Conservation (phyloP, 1,140 invertebrate species). For the Arion vulgaris region DNA sequence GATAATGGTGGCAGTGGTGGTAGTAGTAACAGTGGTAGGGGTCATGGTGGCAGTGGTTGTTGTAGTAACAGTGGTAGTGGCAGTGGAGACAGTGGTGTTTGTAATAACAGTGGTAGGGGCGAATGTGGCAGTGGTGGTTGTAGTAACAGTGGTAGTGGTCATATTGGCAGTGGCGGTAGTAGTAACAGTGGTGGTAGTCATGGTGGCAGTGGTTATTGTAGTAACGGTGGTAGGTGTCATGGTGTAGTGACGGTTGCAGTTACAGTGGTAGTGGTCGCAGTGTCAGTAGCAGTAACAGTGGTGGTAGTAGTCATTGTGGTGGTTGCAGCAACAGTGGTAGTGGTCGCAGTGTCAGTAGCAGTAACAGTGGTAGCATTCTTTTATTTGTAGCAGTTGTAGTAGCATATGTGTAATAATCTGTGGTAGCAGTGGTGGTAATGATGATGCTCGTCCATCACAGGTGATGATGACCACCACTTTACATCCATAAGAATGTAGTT, state of each 20-base stretch:
- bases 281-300: conserved; percentile 13
- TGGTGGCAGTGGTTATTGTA: conserved; percentile 16
- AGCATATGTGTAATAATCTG: not conserved
- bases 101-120: conserved; percentile 13
- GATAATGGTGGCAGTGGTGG: too few species aligned
- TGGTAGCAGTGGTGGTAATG: not conserved
- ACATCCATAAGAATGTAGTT: too few species aligned
- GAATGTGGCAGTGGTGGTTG: conserved; percentile 5
- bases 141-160: not conserved
- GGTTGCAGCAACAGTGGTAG: not conserved
- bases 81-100: not conserved
- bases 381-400: conserved; percentile 1
- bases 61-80: not conserved
- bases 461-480: too few species aligned
- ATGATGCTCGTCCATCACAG: too few species aligned
- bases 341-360: conserved; percentile 9
- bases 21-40: not conserved
- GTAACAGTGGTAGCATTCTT: not conserved
- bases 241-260: not conserved
- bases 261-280: conserved; percentile 10
- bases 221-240: not conserved
- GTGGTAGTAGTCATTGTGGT: not conserved
- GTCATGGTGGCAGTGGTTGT: too few species aligned
- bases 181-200: not conserved
- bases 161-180: not conserved